Percentiles rank a stretch among this genome's conserved stretches.
phyloP scores from a whole-genome alignment of 2,888 invertebrate genomes.

The Ellobium chinense region DNA sequence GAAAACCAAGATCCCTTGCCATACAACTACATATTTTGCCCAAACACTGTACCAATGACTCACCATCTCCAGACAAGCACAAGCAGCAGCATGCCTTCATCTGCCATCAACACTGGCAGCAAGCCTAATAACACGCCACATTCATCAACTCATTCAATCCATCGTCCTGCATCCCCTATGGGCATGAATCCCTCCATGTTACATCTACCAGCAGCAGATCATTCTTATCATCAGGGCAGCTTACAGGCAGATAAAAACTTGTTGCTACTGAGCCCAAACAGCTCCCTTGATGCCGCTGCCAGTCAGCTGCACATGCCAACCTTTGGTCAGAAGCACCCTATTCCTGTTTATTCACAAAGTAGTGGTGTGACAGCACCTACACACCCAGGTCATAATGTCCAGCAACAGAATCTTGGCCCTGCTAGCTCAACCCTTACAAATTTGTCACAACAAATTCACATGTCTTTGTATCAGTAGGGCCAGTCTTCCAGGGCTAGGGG shows the following conservation, averaged over 20 bases:
- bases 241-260: background rate
- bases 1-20: constrained; percentile 22
- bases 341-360: background rate
- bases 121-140: background rate
- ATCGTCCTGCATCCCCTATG: background rate
- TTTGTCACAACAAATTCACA: constrained; percentile 16
- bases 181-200: background rate
- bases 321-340: background rate
- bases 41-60: background rate
- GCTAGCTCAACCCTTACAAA: constrained; percentile 4
- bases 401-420: background rate
- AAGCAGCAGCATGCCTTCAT: background rate
- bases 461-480: constrained; percentile 10
- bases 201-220: background rate
- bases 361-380: background rate
- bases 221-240: too few species aligned
- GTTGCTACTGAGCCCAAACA: background rate
- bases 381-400: background rate
- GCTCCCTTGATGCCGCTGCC: background rate
- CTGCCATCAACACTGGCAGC: background rate
- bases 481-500: too few species aligned
- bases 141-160: background rate
- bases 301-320: background rate
- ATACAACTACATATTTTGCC: background rate
- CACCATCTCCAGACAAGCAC: background rate